These are phyloP conservation scores for Plotosus lineatus DNA, from an alignment of 2,113 vertebrate genomes.

Conservation along the genomic window DNA sequence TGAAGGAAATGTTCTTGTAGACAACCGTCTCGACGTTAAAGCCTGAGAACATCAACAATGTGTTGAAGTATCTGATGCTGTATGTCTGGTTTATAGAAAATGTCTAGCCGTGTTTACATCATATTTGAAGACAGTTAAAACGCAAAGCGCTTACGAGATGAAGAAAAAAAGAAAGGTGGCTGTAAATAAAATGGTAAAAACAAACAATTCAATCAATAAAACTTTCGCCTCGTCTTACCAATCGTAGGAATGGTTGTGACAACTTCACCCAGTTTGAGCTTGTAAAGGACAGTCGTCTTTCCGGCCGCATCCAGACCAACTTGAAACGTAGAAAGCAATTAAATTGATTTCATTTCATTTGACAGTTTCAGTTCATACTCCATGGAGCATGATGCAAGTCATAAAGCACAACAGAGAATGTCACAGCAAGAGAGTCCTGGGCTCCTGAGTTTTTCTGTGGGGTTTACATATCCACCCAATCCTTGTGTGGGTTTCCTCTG, in stretches of 20 bases:
- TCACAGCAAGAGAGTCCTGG: too few relatives aligned
- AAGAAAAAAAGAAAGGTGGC: too few relatives aligned
- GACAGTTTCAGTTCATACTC: not conserved
- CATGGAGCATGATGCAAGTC: too few relatives aligned
- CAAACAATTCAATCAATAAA: too few relatives aligned
- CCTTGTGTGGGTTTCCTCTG: too few relatives aligned
- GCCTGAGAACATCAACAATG: conserved; percentile 60
- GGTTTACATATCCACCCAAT: too few relatives aligned
- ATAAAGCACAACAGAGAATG: too few relatives aligned
- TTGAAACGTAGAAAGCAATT: not conserved
- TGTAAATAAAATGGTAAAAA: too few relatives aligned
- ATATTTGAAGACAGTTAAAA: not conserved
- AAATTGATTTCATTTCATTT: not conserved
- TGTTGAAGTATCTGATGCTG: not conserved
- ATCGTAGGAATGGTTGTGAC: conserved; percentile 81
- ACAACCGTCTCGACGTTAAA: conserved; percentile 84
- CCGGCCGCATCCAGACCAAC: conserved; percentile 82
- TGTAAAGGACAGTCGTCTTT: conserved; percentile 83
- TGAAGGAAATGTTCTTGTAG: conserved; percentile 84
- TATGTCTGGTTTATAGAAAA: not conserved
- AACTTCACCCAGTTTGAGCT: conserved; percentile 81
- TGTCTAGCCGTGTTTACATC: not conserved
- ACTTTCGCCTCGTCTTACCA: conserved; percentile 60
- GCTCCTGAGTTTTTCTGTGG: too few relatives aligned
- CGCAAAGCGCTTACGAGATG: too few relatives aligned